Base-by-base conservation (phyloP, 2,113 vertebrate species). In the Gnathonemus echidnorhynchus region DNA sequence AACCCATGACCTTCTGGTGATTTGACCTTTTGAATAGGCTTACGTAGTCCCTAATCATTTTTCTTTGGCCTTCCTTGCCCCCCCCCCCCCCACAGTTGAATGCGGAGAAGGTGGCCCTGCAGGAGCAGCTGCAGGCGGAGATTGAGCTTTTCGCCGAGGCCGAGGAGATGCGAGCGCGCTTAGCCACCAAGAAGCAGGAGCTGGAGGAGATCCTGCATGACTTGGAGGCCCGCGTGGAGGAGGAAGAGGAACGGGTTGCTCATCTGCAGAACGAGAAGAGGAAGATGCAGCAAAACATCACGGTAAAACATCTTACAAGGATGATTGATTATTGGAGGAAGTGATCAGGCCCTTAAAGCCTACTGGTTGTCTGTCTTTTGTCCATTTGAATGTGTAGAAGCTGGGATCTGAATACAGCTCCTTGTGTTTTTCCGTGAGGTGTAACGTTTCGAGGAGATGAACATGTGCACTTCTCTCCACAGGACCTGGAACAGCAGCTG, bases 271-370 rank as follows among this genome's bases (percentile, higher is more conserved):
- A 92, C 0, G 98, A 99, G 77, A 99, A 97, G 94, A 99, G 97
- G 94, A 99, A 99, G 92, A 99, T 99, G 98, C 98, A 99, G 92
- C 98, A 99, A 90, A 99, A 99, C 77, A 99, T 99, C 88, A 93
- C 96, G 90, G 98, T 98, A 94, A 90, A 70, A 24, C 9, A 0
- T 5, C 8, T 19, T 8, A 21, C 17, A 56, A 19, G 31, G 17
- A 9, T 10, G 52, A 27, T 27, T 35, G 70, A 15, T 45, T 19
- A 9, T 17, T 46, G 19, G 74, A 58, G 50, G 31, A 7, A 17
- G 35, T 9, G 13, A 13, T 6, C 52, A 31, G 88, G 88, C 49
- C 31, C 31, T 45, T 27, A 10, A 48, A 48, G 3, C 83, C 3
- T 66, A 24, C 13, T 50, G 48, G 66, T 10, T 24, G 66, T 50